These are phyloP conservation scores for Limnephilus rhombicus DNA, from an alignment of 2,888 invertebrate species.

Conservation along the genomic window DNA sequence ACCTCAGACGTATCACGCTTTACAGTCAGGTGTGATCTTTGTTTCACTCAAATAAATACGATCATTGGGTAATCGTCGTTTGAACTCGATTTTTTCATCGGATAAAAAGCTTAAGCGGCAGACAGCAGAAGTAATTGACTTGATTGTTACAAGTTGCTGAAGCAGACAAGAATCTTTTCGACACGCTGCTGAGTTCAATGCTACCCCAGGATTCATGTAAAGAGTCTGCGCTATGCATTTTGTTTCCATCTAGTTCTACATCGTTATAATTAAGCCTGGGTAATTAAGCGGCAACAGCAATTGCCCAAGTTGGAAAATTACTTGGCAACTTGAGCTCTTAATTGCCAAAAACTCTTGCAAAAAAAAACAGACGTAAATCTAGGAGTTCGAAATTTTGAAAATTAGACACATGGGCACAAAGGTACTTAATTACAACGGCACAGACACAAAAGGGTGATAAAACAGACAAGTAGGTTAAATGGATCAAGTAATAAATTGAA, in stretches of 20 bases:
- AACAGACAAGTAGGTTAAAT: neutral
- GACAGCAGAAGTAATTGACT: neutral
- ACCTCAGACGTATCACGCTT: neutral
- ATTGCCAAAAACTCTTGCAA: neutral
- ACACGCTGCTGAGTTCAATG: neutral
- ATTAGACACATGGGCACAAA: neutral
- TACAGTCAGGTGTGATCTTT: neutral
- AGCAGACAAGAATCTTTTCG: neutral
- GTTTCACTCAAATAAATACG: neutral
- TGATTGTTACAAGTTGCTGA: neutral
- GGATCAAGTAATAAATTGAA: neutral
- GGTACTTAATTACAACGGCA: neutral
- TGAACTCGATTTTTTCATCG: neutral
- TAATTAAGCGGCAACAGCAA: neutral
- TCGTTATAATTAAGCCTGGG: neutral
- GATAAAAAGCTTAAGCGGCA: neutral
- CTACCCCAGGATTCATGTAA: neutral
- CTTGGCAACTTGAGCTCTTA: neutral
- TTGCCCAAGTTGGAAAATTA: neutral
- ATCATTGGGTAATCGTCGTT: conserved; percentile 12
- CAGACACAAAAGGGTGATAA: neutral
- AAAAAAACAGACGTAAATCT: neutral
- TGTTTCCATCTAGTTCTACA: neutral
- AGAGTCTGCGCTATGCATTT: neutral
- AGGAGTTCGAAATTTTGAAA: neutral